These are phyloP conservation scores for Akabosia matsudoensis DNA, from an alignment of 1,140 invertebrate species.

Conservation along the genomic window DNA sequence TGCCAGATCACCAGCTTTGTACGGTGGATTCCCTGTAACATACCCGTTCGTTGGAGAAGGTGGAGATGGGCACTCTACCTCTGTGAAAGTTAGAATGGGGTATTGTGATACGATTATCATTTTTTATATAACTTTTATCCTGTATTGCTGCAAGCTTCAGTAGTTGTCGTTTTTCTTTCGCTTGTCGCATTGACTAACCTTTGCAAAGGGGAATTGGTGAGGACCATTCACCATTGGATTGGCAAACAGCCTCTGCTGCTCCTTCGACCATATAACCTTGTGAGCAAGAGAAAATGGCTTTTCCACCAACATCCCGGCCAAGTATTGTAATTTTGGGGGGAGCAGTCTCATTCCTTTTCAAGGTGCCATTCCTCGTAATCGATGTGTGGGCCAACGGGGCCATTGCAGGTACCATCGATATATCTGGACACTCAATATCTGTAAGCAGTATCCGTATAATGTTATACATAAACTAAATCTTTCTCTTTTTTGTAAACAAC, in stretches of 20 bases:
- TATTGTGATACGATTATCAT: background rate
- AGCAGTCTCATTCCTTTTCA: conserved; percentile 41
- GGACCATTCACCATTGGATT: conserved; percentile 75
- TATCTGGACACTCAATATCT: conserved; percentile 46
- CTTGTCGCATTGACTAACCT: background rate
- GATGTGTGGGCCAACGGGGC: conserved; percentile 34
- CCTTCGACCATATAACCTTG: conserved; percentile 74
- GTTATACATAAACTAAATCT: conserved; percentile 24
- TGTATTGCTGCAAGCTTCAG: background rate
- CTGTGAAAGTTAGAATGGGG: conserved; percentile 52
- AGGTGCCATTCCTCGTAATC: conserved; percentile 35
- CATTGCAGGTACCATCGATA: conserved; percentile 43
- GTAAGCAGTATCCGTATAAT: conserved; percentile 18
- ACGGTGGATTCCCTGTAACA: conserved; percentile 67
- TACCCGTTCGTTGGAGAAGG: conserved; percentile 70
- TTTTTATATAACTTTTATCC: background rate
- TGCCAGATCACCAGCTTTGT: conserved; percentile 75
- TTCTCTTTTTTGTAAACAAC: background rate
- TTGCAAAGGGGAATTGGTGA: conserved; percentile 31
- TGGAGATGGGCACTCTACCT: conserved; percentile 70
- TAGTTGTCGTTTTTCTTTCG: background rate
- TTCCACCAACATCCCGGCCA: conserved; percentile 70
- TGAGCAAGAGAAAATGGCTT: conserved; percentile 73
- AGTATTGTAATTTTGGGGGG: conserved; percentile 56
- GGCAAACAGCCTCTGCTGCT: conserved; percentile 68